Base-by-base conservation (phyloP, 2,888 invertebrate species). In the Caenorhabditis japonica region DNA sequence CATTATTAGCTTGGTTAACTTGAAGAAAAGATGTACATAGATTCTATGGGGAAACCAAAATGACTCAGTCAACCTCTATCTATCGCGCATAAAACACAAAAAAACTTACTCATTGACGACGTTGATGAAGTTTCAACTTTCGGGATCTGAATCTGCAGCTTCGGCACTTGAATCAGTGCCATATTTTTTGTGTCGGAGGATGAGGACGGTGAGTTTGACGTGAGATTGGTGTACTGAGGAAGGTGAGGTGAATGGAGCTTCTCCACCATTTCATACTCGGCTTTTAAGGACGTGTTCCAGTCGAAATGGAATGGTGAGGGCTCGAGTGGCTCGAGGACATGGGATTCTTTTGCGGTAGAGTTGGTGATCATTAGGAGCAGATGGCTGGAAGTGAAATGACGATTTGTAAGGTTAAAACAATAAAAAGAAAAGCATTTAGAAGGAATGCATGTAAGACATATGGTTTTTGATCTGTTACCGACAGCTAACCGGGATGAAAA, bases 221-320 rank as follows among this genome's bases (percentile, higher is more conserved):
- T 49, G 4, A 66, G 25, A 17, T 56, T 66, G 21, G 49, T 46
- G 36, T 66, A 66, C 17, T 66, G 66, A 12, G 66, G 66, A 30
- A 56, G 56, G 13, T 66, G 66, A 12, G 66, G 66, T 0, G 66
- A 51, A 10, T 15, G 25, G 8, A 41, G 19, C 34, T 58, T 66
- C 2, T 51, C 56, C 8, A 43, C 36, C 23, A 23, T 0, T 2
- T 66, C 66, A 19, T 47, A 66, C 17, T 64, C 66, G 1, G 55
- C 55, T 27, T 58, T 49, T 15, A 56, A 30, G 1, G 56, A 36
- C 3, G 43, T 15, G 15, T 44, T 49, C 66, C 66, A 66, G 23
- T 33, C 36, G 8, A 41, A 56, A 15, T 49, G 66, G 12, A 56
- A 66, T 3, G 51, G 10, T 8, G 41, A n/a, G 0, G 51, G 13